These are phyloP conservation scores for Caenorhabditis auriculariae DNA, from an alignment of 2,888 invertebrate species.

Conservation along the genomic window DNA sequence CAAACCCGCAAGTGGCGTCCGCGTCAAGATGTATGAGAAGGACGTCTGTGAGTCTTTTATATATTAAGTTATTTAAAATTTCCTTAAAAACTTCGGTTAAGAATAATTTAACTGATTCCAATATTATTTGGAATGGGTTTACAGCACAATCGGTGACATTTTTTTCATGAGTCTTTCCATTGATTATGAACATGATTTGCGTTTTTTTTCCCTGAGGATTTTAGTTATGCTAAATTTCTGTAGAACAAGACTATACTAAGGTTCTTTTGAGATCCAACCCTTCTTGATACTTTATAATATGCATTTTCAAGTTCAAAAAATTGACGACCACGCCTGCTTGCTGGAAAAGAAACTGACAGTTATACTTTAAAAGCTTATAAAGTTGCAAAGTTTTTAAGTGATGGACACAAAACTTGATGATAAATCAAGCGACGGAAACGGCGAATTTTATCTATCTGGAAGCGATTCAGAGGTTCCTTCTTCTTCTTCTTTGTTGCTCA, in stretches of 20 bases:
- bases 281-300: not conserved
- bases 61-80: too few species aligned
- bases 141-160: too few species aligned
- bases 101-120: too few species aligned
- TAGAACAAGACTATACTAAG: too few species aligned
- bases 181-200: too few species aligned
- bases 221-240: too few species aligned
- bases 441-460: conserved; percentile 30
- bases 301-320: not conserved
- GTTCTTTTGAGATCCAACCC: too few species aligned
- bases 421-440: conserved; percentile 22
- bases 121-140: too few species aligned
- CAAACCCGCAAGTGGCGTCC: conserved; percentile 32
- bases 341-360: not conserved
- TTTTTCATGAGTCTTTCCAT: too few species aligned
- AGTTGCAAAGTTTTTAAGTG: conserved; percentile 17
- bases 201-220: too few species aligned
- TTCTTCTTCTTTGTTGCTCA: too few species aligned
- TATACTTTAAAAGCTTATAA: not conserved
- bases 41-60: conserved; percentile 29
- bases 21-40: conserved; percentile 39
- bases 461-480: conserved; percentile 18
- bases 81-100: too few species aligned
- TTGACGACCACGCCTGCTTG: not conserved
- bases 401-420: conserved; percentile 40